These are phyloP conservation scores for Paraplagusia blochii DNA, from an alignment of 2,113 vertebrate species.

Conservation along the genomic window DNA sequence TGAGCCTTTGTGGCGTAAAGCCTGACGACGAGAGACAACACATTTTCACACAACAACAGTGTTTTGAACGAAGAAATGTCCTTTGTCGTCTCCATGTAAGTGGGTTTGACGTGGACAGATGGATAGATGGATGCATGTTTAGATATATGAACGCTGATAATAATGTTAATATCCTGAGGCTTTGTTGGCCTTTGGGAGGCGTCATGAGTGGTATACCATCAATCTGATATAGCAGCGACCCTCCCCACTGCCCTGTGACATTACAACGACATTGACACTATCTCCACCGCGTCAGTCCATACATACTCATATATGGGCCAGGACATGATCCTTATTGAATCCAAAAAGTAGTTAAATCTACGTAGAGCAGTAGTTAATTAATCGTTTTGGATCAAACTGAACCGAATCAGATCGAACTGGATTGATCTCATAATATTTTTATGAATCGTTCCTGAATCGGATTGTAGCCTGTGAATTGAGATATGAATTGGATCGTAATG, in stretches of 20 bases:
- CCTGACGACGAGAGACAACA: conserved; percentile 48
- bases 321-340: too few relatives aligned
- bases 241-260: conserved; percentile 57
- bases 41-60: conserved; percentile 18
- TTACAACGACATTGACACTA: conserved; percentile 50
- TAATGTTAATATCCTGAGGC: conserved; percentile 54
- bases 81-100: neutral
- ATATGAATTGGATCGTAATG: too few relatives aligned
- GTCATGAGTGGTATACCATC: conserved; percentile 60
- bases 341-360: too few relatives aligned
- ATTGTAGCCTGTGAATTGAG: too few relatives aligned
- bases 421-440: too few relatives aligned
- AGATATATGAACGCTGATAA: conserved; percentile 41
- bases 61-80: conserved; percentile 37
- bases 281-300: neutral
- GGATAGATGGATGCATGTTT: conserved; percentile 2
- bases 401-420: too few relatives aligned
- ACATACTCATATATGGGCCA: neutral
- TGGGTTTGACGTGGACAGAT: conserved; percentile 12
- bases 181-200: conserved; percentile 42
- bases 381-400: too few relatives aligned
- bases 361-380: too few relatives aligned
- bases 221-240: conserved; percentile 60
- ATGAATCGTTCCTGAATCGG: too few relatives aligned
- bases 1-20: conserved; percentile 25